Conservation (phyloP, 2,888 invertebrate genomes). For the Argyra leucocephala region DNA sequence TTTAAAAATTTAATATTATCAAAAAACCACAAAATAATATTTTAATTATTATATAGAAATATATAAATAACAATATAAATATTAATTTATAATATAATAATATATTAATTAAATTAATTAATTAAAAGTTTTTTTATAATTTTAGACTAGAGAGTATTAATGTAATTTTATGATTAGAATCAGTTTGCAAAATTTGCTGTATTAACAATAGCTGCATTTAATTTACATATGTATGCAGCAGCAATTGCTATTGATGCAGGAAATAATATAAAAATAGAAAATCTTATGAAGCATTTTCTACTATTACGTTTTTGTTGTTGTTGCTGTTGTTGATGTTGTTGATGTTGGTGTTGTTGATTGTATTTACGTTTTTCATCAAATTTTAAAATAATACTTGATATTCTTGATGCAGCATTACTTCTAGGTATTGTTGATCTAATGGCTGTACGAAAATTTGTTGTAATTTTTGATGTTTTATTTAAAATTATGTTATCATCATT, state of each 20-base stretch:
- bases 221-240: conserved; percentile 19
- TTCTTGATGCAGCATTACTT: conserved; percentile 11
- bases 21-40: too few species aligned
- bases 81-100: too few species aligned
- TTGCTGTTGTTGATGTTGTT: neutral
- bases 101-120: too few species aligned
- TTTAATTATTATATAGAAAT: too few species aligned
- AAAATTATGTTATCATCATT: neutral
- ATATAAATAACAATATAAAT: too few species aligned
- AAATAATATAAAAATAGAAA: conserved; percentile 19
- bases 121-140: too few species aligned
- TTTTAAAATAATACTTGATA: neutral
- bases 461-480: neutral
- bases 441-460: neutral
- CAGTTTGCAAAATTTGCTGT: neutral
- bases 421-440: neutral
- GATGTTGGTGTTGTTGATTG: neutral
- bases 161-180: neutral
- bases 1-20: too few species aligned
- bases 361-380: neutral
- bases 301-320: neutral
- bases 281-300: conserved; percentile 12
- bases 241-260: conserved; percentile 19
- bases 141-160: too few species aligned
- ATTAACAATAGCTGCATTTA: neutral